These are phyloP conservation scores for Phlogophora meticulosa DNA, from an alignment of 2,888 invertebrate species.

Conservation along the genomic window DNA sequence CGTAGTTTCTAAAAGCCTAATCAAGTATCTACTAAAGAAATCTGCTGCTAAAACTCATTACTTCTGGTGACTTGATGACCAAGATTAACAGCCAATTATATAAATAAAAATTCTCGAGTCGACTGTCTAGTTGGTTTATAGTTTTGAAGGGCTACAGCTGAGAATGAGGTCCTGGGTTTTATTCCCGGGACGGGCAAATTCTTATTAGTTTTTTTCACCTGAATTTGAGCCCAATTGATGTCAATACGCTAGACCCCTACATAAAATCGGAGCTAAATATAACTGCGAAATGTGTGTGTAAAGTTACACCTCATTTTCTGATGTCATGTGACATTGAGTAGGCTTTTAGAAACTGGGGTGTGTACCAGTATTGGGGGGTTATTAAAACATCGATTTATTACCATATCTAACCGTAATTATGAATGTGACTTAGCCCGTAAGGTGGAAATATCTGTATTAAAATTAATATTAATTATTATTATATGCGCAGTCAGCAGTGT, in stretches of 20 bases:
- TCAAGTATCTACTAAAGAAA: not conserved
- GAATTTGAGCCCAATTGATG: no score
- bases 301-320: no score
- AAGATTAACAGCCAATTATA: not conserved
- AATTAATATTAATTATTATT: constrained; percentile 40
- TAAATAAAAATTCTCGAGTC: no score
- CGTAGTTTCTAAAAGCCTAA: constrained; percentile 15
- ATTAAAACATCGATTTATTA: constrained; percentile 28
- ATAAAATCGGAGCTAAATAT: no score
- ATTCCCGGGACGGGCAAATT: no score
- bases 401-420: constrained; percentile 42
- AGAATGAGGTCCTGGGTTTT: no score
- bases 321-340: not conserved
- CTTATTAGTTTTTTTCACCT: no score
- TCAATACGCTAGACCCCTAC: no score
- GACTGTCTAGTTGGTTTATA: no score
- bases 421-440: constrained; percentile 66
- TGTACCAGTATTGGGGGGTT: constrained; percentile 10
- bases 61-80: not conserved
- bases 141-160: no score
- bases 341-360: not conserved
- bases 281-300: no score
- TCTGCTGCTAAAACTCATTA: not conserved
- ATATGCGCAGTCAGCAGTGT: constrained; percentile 43
- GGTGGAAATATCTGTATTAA: constrained; percentile 63